Conservation (phyloP, 2,797 vertebrate species). For the Odontamblyopus lacepedii region DNA sequence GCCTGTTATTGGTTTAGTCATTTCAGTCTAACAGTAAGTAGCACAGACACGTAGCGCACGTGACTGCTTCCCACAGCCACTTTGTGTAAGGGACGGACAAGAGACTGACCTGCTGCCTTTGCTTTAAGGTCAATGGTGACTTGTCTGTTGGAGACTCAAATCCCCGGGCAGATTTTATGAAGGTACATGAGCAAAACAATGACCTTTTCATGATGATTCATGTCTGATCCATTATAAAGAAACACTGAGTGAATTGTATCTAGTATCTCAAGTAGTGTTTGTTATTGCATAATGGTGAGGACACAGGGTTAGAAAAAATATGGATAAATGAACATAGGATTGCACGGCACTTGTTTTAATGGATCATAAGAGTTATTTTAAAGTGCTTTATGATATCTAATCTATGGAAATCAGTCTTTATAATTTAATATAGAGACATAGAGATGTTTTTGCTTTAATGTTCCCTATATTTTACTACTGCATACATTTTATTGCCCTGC, state of each 20-base stretch:
- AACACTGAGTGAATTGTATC: conserved; percentile 46
- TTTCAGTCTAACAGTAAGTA: conserved; percentile 27
- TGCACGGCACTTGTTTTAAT: background rate
- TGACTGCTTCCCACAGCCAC: conserved; percentile 33
- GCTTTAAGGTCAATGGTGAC: conserved; percentile 74
- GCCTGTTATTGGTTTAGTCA: conserved; percentile 32
- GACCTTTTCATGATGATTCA: conserved; percentile 78
- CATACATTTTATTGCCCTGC: background rate
- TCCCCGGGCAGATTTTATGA: conserved; percentile 66
- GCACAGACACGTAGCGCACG: conserved; percentile 17
- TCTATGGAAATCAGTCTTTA: background rate
- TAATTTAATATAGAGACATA: background rate
- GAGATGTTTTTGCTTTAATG: too few relatives aligned
- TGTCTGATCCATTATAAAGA: conserved; percentile 55
- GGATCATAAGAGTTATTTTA: background rate
- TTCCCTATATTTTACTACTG: background rate
- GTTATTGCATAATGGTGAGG: conserved; percentile 57
- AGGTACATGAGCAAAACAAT: conserved; percentile 72
- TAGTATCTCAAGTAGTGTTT: conserved; percentile 58
- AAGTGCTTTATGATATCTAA: background rate
- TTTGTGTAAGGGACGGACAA: conserved; percentile 54
- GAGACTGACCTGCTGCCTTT: conserved; percentile 45
- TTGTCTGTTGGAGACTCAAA: conserved; percentile 57
- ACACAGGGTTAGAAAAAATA: conserved; percentile 39
- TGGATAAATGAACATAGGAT: background rate